These are phyloP conservation scores for Martes martes DNA, from an alignment of 2,113 vertebrate species.

Conservation along the genomic window DNA sequence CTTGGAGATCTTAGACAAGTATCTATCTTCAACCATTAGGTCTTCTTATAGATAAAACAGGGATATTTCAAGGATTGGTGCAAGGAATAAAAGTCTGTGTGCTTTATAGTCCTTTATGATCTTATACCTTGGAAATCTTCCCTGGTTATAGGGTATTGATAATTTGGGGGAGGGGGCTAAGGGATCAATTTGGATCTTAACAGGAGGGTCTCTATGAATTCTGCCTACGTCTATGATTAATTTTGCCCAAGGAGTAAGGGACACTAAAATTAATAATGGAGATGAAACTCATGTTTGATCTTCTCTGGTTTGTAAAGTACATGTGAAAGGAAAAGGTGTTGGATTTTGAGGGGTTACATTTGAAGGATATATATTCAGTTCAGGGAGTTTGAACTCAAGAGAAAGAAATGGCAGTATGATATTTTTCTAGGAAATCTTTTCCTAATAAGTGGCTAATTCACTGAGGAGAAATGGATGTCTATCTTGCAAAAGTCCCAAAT, in stretches of 20 bases:
- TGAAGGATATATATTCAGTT: not conserved
- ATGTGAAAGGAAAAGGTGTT: not conserved
- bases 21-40: not conserved
- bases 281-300: not conserved
- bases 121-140: not conserved
- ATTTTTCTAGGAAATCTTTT: not conserved
- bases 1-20: not conserved
- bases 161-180: not conserved
- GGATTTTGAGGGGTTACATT: not conserved
- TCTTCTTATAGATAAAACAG: not conserved
- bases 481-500: not conserved
- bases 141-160: not conserved
- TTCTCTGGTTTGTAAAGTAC: not conserved
- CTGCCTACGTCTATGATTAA: not conserved
- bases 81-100: not conserved
- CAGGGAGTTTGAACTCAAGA: not conserved
- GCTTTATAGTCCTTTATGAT: not conserved
- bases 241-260: not conserved
- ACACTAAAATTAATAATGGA: not conserved
- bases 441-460: not conserved
- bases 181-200: not conserved
- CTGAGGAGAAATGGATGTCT: not conserved
- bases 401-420: not conserved
- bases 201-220: not conserved
- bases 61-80: not conserved